Evolutionary conservation across 2,888 invertebrate genomes (phyloP).

Genomic region (Poecilobothrus nobilitatus): DNA sequence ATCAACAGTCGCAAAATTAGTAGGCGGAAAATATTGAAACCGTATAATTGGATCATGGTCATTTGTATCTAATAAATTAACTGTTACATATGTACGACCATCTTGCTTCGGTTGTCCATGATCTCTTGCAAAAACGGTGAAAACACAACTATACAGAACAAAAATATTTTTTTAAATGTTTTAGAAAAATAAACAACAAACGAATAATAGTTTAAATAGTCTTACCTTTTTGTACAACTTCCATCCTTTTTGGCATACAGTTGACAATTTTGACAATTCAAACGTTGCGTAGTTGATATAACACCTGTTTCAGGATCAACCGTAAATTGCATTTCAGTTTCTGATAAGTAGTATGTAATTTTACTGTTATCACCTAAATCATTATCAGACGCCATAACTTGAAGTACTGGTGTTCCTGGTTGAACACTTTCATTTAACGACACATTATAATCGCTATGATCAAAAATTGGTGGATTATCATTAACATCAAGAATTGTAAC

Average conservation of each 20-base stretch:
- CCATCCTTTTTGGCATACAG: slow-evolving; percentile 46
- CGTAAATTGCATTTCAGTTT: slow-evolving; percentile 77
- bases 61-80: slow-evolving; percentile 85
- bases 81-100: slow-evolving; percentile 86
- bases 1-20: slow-evolving; percentile 82
- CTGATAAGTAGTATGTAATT: slow-evolving; percentile 82
- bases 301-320: slow-evolving; percentile 88
- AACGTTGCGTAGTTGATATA: slow-evolving; percentile 70
- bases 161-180: not conserved
- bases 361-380: slow-evolving; percentile 89
- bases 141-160: slow-evolving; percentile 62
- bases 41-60: slow-evolving; percentile 89
- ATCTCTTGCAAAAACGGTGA: slow-evolving; percentile 88
- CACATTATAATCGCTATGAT: slow-evolving; percentile 89
- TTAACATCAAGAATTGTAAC: slow-evolving; percentile 87
- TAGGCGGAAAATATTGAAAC: slow-evolving; percentile 76
- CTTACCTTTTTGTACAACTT: slow-evolving; percentile 58
- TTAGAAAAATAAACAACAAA: too few relatives aligned
- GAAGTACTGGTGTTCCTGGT: slow-evolving; percentile 79
- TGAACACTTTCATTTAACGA: slow-evolving; percentile 88
- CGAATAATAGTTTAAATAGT: not conserved
- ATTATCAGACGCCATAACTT: slow-evolving; percentile 88
- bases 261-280: slow-evolving; percentile 71
- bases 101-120: slow-evolving; percentile 86
- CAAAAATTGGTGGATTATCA: slow-evolving; percentile 90